A percentile compares a stretch with the other conserved stretches of the same genome.
phyloP scores from a whole-genome alignment of 2,888 invertebrate genomes.

The Drosophila ezoana region DNA sequence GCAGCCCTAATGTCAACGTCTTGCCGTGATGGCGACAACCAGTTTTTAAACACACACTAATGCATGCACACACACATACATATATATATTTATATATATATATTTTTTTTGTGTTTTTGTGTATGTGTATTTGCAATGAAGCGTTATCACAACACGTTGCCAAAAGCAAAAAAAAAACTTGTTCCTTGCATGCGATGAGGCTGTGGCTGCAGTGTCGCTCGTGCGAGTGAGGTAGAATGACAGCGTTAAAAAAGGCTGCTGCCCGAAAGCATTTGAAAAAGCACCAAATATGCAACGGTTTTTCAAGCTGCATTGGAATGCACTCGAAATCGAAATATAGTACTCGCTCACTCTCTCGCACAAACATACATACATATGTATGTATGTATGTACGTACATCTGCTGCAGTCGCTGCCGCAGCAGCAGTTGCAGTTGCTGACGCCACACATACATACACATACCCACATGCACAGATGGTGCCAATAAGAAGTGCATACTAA shows the following conservation, averaged over 20 bases:
- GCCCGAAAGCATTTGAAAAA: constrained; percentile 46
- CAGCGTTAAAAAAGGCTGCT: constrained; percentile 12
- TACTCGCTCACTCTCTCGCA: constrained; percentile 30
- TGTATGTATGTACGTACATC: background rate
- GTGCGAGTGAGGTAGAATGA: constrained; percentile 28
- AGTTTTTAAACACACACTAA: constrained; percentile 44
- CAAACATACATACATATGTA: background rate
- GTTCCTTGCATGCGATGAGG: constrained; percentile 32
- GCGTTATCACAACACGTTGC: constrained; percentile 52
- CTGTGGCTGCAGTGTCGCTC: constrained; percentile 19
- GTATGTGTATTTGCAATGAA: constrained; percentile 37
- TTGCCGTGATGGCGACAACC: constrained; percentile 50
- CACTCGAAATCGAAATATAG: constrained; percentile 37
- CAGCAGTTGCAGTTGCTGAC: constrained; percentile 31
- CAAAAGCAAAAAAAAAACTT: constrained; percentile 45
- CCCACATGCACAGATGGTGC: constrained; percentile 54
- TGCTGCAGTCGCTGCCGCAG: constrained; percentile 9
- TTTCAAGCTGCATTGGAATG: constrained; percentile 60
- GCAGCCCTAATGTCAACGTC: constrained; percentile 62
- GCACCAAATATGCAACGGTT: constrained; percentile 58
- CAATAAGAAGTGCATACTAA: constrained; percentile 72
- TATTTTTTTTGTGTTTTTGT: constrained; percentile 2
- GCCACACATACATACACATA: constrained; percentile 18
- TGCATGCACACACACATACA: background rate
- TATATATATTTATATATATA: constrained; percentile 3